A percentile compares a stretch with the other conserved stretches of the same genome.
Conservation (phyloP, 2,797 vertebrate species). For the Labroides dimidiatus region DNA sequence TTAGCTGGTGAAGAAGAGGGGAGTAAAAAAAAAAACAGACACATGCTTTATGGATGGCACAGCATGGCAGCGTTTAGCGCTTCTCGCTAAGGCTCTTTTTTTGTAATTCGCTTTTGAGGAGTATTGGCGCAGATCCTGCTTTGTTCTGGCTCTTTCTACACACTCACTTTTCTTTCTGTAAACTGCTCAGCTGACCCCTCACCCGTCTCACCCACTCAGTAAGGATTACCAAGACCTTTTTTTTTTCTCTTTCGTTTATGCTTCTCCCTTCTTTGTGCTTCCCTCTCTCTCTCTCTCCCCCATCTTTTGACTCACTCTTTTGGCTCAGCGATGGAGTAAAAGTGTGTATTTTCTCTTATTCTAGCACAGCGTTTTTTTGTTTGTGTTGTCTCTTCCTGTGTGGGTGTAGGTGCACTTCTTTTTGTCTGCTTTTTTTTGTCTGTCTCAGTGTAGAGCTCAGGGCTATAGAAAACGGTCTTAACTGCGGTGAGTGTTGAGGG, state of each 20-base stretch:
- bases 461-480: slow-evolving; percentile 65
- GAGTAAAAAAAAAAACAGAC: slow-evolving; percentile 27
- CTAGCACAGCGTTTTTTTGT: slow-evolving; percentile 13
- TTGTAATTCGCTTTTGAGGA: slow-evolving; percentile 26
- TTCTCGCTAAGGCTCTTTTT: slow-evolving; percentile 11
- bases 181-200: slow-evolving; percentile 50
- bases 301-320: slow-evolving; percentile 47
- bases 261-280: slow-evolving; percentile 32
- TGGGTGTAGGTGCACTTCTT: slow-evolving; percentile 50
- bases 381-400: slow-evolving; percentile 31
- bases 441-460: slow-evolving; percentile 47
- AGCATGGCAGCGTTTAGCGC: slow-evolving; percentile 35
- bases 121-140: slow-evolving; percentile 40
- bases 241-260: slow-evolving; percentile 10
- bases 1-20: slow-evolving; percentile 55
- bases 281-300: slow-evolving; percentile 20
- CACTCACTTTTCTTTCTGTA: slow-evolving; percentile 14
- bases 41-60: slow-evolving; percentile 48
- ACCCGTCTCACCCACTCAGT: slow-evolving; percentile 39
- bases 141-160: slow-evolving; percentile 32
- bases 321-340: slow-evolving; percentile 19
- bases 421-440: slow-evolving; percentile 47
- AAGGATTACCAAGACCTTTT: slow-evolving; percentile 39
- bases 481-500: slow-evolving; percentile 53
- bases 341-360: slow-evolving; percentile 31